Base-by-base conservation (phyloP, 64 coral and sea anemone species). In the Anthopleura sola region DNA sequence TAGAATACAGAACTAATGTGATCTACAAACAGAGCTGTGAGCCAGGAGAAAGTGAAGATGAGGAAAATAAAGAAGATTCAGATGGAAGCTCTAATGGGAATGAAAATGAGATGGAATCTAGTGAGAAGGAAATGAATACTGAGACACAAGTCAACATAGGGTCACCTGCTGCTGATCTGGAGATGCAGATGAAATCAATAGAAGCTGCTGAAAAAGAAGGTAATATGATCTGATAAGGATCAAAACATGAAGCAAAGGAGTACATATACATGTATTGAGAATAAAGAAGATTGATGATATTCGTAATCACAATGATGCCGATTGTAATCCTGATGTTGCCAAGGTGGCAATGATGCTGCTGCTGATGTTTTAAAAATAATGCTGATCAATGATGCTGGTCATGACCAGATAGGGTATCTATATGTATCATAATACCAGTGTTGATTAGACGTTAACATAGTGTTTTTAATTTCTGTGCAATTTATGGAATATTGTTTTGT, bases 11-110 rank as follows among this genome's bases (percentile, higher is more conserved):
- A 51, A 96, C 90, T 47, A 96, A 82, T 71, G 94, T 96, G 15
- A 89, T 96, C 29, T 96, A 92, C 33, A 96, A 96, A 87, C 94
- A 96, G 49, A 92, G 94, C 75, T 85, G 68, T 57, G 94, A 88
- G 14, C 83, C 90, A 85, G 91, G 90, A 29, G 90, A 96, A 36
- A 91, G 91, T 21, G 94, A 96, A 75, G 94, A 92, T 49, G 94
- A 96, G 20, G 84, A 49, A 50, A 78, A 78, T 55, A 55, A 44
- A 34, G 83, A 83, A n/a, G 78, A 81, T 31, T 55, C 53, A 18
- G 85, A 82, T 83, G 78, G 36, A n/a, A 71, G 66, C 29, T 71
- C 66, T 36, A 71, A 71, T 71, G 29, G 66, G 28, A 71, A 71
- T 71, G 87, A 88, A 62, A 28, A 26, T 18, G 60, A 84, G 40